Conservation (phyloP, 2,888 invertebrate genomes). For the Timandra comae region DNA sequence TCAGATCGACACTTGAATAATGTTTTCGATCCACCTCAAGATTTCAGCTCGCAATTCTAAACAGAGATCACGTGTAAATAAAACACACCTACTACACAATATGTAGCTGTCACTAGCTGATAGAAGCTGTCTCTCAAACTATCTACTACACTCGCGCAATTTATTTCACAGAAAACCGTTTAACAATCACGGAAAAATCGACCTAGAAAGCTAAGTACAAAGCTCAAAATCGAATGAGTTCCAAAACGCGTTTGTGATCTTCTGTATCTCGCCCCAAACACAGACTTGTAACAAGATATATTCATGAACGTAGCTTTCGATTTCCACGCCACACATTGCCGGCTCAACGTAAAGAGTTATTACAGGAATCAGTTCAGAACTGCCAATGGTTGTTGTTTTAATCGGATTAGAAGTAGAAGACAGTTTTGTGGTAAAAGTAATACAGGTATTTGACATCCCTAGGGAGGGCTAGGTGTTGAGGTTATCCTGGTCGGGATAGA, state of each 20-base stretch:
- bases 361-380: not conserved
- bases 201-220: rapidly evolving
- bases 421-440: conserved; percentile 23
- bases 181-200: conserved; percentile 2
- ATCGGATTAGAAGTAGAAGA: not conserved
- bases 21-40: conserved; percentile 46
- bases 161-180: conserved; percentile 5
- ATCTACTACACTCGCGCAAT: conserved; percentile 35
- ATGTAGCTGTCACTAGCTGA: conserved; percentile 73
- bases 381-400: conserved; percentile 15
- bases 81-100: conserved; percentile 63
- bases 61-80: conserved; percentile 63
- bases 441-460: conserved; percentile 43
- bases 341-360: not conserved
- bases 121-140: conserved; percentile 73
- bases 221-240: conserved; percentile 5
- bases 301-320: conserved; percentile 9
- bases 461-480: conserved; percentile 61
- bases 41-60: conserved; percentile 51
- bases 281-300: conserved; percentile 22
- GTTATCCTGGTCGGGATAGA: conserved; percentile 58
- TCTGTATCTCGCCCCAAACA: conserved; percentile 12
- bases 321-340: conserved; percentile 22
- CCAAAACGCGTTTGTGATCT: conserved; percentile 16
- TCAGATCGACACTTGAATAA: conserved; percentile 35